Conservation (phyloP, 2,113 vertebrate genomes). For the Lasiurus borealis region DNA sequence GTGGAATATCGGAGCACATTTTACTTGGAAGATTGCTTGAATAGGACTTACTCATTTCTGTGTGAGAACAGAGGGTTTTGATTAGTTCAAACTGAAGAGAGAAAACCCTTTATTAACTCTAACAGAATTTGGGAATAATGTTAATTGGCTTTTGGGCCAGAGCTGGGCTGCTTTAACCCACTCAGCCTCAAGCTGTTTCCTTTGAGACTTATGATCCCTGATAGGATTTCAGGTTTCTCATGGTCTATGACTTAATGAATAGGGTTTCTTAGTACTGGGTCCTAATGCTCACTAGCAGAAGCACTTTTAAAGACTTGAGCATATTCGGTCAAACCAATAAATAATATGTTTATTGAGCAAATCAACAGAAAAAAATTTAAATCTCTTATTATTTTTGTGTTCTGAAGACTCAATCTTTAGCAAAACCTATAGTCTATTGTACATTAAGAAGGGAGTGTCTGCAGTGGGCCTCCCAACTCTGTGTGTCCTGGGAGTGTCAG, state of each 20-base stretch:
- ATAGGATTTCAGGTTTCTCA: neutral
- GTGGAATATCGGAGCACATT: neutral
- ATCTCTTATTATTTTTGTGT: neutral
- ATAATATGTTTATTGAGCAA: conserved; percentile 11
- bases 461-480: neutral
- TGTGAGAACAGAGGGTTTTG: neutral
- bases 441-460: neutral
- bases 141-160: neutral
- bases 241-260: neutral
- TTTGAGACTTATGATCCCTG: neutral
- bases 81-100: neutral
- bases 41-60: neutral
- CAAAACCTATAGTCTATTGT: neutral
- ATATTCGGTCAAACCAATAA: neutral
- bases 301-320: neutral
- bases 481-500: neutral
- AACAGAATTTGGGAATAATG: neutral
- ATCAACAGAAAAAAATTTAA: neutral
- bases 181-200: neutral
- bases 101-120: neutral
- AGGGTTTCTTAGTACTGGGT: neutral
- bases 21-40: neutral
- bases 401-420: neutral
- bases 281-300: neutral
- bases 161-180: neutral